phyloP scores from a whole-genome alignment of 2,888 invertebrate species.

The Sinohyriopsis cumingii region DNA sequence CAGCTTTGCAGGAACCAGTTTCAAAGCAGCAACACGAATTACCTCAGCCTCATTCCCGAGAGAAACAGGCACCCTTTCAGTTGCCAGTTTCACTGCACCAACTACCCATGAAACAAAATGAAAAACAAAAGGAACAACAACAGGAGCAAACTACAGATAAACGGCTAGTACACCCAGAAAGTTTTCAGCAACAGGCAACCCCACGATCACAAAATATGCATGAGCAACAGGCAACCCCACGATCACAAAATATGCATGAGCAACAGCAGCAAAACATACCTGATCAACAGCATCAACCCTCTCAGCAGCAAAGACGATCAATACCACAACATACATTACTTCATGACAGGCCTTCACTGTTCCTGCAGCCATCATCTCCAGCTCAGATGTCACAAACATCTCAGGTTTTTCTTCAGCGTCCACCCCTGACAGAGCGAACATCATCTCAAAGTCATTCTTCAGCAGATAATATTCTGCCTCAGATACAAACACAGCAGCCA shows the following conservation, averaged over 20 bases:
- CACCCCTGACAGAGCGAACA: no score
- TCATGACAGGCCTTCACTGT: background rate
- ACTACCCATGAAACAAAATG: background rate
- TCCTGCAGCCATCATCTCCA: background rate
- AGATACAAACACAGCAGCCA: no score
- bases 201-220: no score
- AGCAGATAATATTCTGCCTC: no score
- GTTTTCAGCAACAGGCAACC: no score
- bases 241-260: background rate
- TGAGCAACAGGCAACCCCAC: constrained; percentile 4
- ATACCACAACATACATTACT: constrained; percentile 6
- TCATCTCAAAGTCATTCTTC: no score
- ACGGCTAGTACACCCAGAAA: background rate
- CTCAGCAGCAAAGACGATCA: constrained; percentile 3
- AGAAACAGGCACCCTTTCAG: no score
- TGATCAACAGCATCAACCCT: constrained; percentile 5
- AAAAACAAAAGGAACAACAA: constrained; percentile 2
- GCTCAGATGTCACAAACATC: background rate
- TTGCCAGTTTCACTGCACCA: background rate
- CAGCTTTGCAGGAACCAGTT: no score
- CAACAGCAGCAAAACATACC: constrained; percentile 7
- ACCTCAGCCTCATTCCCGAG: no score
- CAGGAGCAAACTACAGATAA: constrained; percentile 1
- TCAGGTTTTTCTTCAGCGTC: no score
- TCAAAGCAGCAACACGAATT: no score